These are phyloP conservation scores for Talpa occidentalis DNA, from an alignment of 2,113 vertebrate species.

Conservation along the genomic window DNA sequence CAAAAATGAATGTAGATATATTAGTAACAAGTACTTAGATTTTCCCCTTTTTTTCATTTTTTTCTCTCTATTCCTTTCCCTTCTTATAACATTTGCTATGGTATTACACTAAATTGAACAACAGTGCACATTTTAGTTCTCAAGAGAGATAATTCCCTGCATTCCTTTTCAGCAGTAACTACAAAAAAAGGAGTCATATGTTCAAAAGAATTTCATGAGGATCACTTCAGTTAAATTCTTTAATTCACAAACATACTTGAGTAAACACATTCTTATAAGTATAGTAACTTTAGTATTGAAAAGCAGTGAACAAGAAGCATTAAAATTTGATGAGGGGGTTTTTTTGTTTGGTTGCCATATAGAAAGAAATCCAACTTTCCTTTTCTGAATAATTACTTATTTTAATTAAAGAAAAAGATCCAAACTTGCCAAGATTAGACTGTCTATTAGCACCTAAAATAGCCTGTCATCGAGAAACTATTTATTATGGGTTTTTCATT, in stretches of 20 bases:
- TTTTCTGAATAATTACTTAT: slow-evolving; percentile 7
- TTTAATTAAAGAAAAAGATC: slow-evolving; percentile 18
- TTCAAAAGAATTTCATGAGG: background rate
- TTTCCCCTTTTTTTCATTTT: background rate
- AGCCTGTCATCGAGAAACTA: slow-evolving; percentile 29
- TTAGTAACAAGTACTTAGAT: background rate
- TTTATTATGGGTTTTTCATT: slow-evolving; percentile 50
- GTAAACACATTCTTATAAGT: background rate
- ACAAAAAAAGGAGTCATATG: background rate
- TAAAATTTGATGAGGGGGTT: slow-evolving; percentile 18
- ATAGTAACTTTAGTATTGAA: slow-evolving; percentile 15
- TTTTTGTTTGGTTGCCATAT: background rate
- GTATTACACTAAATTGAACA: background rate
- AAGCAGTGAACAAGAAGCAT: slow-evolving; percentile 9
- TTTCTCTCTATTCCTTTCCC: background rate
- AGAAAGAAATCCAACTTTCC: background rate
- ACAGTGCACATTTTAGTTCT: background rate
- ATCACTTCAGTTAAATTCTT: background rate
- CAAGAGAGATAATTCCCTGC: background rate
- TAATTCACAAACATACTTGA: background rate
- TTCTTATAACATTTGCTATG: background rate
- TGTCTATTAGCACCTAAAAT: slow-evolving; percentile 35
- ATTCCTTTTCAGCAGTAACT: background rate
- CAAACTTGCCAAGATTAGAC: slow-evolving; percentile 34
- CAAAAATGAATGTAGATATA: background rate